phyloP scores from a whole-genome alignment of 2,113 vertebrate genomes.

The Lepisosteus oculatus region DNA sequence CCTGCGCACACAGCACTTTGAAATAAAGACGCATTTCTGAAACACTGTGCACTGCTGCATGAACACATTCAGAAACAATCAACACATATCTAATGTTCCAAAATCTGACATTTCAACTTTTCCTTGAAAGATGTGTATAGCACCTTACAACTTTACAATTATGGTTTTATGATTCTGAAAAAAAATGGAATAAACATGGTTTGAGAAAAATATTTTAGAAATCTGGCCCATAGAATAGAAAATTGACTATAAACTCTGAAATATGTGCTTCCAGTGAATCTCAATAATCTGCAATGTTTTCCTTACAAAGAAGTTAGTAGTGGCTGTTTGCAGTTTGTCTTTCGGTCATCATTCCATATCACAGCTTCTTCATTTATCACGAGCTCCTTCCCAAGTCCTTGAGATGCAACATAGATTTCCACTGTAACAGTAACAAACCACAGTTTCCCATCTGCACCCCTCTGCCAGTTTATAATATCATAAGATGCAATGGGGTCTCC shows the following conservation, averaged over 20 bases:
- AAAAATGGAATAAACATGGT: no score
- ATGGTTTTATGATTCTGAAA: no score
- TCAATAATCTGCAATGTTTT: neutral
- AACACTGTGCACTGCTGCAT: neutral
- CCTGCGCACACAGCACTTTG: neutral
- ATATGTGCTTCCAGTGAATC: no score
- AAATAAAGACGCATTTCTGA: no score
- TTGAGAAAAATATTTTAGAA: no score
- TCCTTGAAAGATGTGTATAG: no score
- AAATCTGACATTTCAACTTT: neutral
- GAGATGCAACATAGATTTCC: conserved; percentile 7
- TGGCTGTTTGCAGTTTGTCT: conserved; percentile 17
- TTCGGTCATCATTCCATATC: conserved; percentile 9
- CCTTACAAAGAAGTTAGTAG: neutral
- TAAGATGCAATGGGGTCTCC: conserved; percentile 15
- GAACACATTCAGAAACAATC: neutral
- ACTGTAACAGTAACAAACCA: conserved; percentile 13
- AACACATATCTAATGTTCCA: neutral
- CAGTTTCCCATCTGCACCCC: conserved; percentile 8
- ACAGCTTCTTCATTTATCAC: conserved; percentile 12
- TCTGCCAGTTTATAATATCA: conserved; percentile 22
- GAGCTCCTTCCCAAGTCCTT: neutral
- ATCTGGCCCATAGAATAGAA: no score
- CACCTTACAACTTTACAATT: no score
- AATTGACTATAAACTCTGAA: no score